Evolutionary conservation across 2,888 invertebrate species (phyloP).

Genomic region (Caenorhabditis virilis): DNA sequence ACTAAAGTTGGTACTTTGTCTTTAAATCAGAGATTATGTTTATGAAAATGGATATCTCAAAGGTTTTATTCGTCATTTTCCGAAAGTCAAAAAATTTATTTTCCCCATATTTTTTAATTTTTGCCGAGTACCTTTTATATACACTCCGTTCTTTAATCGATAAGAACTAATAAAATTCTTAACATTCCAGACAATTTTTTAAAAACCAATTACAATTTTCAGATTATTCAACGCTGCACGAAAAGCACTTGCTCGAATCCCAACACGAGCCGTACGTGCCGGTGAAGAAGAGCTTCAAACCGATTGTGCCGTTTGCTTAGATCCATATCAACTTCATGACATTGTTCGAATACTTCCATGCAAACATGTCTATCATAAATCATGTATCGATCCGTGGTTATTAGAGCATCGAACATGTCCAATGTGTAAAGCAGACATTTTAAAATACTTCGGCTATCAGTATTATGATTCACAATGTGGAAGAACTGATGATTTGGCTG

Average conservation of each 20-base stretch:
- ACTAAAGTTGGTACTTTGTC: too few species aligned
- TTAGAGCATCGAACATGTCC: conserved; percentile 92
- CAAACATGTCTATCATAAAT: conserved; percentile 92
- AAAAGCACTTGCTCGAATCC: conserved; percentile 89
- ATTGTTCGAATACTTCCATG: conserved; percentile 86
- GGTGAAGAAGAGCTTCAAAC: conserved; percentile 85
- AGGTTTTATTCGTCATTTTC: too few species aligned
- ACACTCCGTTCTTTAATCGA: too few species aligned
- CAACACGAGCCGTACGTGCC: conserved; percentile 83
- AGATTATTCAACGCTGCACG: conserved; percentile 88
- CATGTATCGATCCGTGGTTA: conserved; percentile 93
- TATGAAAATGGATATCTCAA: too few species aligned
- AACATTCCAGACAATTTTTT: neutral
- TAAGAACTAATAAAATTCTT: neutral
- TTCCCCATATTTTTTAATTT: conserved; percentile 1
- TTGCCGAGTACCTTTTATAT: too few species aligned
- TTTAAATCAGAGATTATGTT: too few species aligned
- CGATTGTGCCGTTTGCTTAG: conserved; percentile 92
- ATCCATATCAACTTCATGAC: conserved; percentile 86
- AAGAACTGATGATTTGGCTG: neutral
- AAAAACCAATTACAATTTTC: conserved; percentile 3
- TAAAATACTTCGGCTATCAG: conserved; percentile 75
- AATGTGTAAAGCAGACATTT: conserved; percentile 94
- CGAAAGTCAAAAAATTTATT: too few species aligned
- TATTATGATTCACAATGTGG: conserved; percentile 1